Percentiles rank a stretch among this genome's conserved stretches.
These are phyloP conservation scores for Lepus townsendii DNA, from an alignment of 2,797 vertebrate species.

Conservation along the genomic window DNA sequence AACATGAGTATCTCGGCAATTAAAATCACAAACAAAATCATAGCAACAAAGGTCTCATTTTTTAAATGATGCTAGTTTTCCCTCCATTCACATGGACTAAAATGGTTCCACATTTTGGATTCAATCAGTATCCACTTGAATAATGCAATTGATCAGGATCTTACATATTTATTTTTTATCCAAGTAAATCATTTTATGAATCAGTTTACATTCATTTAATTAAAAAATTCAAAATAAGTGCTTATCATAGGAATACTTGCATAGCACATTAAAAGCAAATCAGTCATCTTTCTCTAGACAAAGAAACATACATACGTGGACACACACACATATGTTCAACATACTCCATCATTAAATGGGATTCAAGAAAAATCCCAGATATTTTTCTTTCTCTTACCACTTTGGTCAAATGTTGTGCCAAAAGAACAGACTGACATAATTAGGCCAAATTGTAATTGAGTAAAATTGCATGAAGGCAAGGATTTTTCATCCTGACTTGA, in stretches of 20 bases:
- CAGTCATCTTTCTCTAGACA: background rate
- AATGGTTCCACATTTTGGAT: conserved; percentile 52
- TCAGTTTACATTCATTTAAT: conserved; percentile 66
- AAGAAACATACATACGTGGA: background rate
- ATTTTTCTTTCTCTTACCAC: background rate
- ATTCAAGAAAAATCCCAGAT: conserved; percentile 33
- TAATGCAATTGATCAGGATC: conserved; percentile 72
- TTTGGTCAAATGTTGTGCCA: background rate
- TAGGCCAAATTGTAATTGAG: conserved; percentile 61
- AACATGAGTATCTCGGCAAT: conserved; percentile 75
- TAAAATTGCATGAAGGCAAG: background rate
- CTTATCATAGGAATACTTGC: conserved; percentile 43
- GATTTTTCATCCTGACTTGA: conserved; percentile 66
- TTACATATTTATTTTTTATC: conserved; percentile 70
- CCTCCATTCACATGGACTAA: conserved; percentile 53
- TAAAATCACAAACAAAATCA: conserved; percentile 80
- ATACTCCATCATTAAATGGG: background rate
- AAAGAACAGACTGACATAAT: conserved; percentile 54
- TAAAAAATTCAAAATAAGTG: conserved; percentile 75
- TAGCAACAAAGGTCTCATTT: conserved; percentile 62
- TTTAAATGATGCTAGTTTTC: background rate
- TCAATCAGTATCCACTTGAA: conserved; percentile 46
- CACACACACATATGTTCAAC: background rate
- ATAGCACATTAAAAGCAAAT: conserved; percentile 55
- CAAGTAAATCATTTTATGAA: conserved; percentile 65